Conservation (phyloP, 1,140 invertebrate species). For the Rhizoglyphus robini region DNA sequence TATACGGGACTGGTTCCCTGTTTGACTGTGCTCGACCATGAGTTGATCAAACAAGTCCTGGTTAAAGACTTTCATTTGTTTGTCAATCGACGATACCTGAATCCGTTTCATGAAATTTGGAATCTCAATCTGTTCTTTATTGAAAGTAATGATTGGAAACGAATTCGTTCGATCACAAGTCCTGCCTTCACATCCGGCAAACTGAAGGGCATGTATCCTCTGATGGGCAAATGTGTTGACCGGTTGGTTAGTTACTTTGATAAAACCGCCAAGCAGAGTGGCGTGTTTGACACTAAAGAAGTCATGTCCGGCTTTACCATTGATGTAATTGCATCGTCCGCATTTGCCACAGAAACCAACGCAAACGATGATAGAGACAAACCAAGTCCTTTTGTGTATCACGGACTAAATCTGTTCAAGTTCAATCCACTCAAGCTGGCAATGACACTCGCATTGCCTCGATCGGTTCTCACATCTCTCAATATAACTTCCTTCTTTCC, state of each 20-base stretch:
- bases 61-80: constrained; percentile 18
- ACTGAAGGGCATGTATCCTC: neutral
- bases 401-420: constrained; percentile 1
- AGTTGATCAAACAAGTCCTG: constrained; percentile 16
- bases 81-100: constrained; percentile 10
- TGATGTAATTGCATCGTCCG: neutral
- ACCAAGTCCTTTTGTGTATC: neutral
- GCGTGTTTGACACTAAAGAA: neutral
- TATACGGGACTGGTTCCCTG: constrained; percentile 8
- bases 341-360: neutral
- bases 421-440: neutral
- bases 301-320: neutral
- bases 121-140: neutral
- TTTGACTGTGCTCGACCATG: neutral
- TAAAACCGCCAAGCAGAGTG: neutral
- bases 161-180: neutral
- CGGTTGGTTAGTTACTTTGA: neutral
- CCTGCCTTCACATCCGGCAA: neutral
- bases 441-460: neutral
- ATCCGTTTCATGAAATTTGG: neutral
- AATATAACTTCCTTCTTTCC: neutral
- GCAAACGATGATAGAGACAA: neutral
- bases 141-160: neutral
- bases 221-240: neutral
- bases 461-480: neutral